Conservation (phyloP, 2,797 vertebrate species). For the Anabas testudineus region DNA sequence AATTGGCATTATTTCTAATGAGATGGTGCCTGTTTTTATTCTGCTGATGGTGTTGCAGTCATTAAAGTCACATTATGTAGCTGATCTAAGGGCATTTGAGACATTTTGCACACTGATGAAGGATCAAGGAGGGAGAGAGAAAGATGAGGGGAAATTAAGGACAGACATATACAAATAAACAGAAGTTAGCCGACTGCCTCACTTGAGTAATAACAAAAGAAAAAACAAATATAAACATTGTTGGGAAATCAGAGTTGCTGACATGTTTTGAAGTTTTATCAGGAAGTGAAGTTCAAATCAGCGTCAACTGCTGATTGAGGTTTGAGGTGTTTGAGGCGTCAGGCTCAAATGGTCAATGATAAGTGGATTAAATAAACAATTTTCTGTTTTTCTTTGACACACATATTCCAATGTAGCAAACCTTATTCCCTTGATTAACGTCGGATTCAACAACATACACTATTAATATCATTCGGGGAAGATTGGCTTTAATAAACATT, state of each 20-base stretch:
- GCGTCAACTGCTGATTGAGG: not conserved
- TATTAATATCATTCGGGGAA: not conserved
- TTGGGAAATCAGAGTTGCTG: constrained; percentile 8
- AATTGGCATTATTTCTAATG: too few relatives aligned
- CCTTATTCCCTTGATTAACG: not conserved
- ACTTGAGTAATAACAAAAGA: not conserved
- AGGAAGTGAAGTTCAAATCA: not conserved
- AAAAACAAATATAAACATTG: constrained; percentile 10
- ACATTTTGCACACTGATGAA: too few relatives aligned
- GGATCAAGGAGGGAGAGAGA: too few relatives aligned
- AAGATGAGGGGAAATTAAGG: too few relatives aligned
- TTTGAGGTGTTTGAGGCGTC: not conserved
- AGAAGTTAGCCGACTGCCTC: not conserved
- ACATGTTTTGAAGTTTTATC: constrained; percentile 1
- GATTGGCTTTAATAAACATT: not conserved
- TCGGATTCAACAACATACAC: not conserved
- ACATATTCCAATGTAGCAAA: not conserved
- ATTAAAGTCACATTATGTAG: too few relatives aligned
- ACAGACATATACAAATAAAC: too few relatives aligned
- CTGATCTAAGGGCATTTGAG: too few relatives aligned
- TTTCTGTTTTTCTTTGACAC: not conserved
- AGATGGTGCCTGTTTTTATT: too few relatives aligned
- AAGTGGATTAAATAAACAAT: not conserved
- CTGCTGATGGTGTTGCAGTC: too few relatives aligned
- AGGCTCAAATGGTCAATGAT: not conserved